A percentile compares a stretch with the other conserved stretches of the same genome.
Evolutionary conservation across 2,113 vertebrate species (phyloP).

Genomic region (Peromyscus leucopus): DNA sequence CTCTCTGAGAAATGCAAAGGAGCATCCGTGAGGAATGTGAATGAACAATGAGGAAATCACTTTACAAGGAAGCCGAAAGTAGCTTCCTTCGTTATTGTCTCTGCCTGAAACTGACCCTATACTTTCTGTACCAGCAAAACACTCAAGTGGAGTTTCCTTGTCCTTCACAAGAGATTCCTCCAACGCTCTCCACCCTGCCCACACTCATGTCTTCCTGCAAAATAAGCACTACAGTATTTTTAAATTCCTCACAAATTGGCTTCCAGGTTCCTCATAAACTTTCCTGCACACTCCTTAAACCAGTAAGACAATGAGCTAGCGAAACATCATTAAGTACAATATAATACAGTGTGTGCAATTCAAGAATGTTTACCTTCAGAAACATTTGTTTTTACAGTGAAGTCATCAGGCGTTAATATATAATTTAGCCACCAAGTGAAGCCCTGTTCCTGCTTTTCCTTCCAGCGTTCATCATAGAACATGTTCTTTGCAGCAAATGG

Average conservation of each 20-base stretch:
- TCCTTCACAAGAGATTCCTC: background rate
- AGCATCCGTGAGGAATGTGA: background rate
- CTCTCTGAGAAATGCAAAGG: background rate
- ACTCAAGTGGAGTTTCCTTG: background rate
- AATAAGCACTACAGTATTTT: background rate
- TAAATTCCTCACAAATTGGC: background rate
- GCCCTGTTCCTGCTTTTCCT: conserved; percentile 96
- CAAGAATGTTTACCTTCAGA: conserved; percentile 89
- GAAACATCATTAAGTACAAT: background rate
- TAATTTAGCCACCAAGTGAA: conserved; percentile 99
- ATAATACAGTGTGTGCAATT: background rate
- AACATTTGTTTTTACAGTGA: conserved; percentile 91
- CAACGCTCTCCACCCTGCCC: no score
- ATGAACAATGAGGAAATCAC: background rate
- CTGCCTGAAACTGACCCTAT: background rate
- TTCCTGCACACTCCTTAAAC: background rate
- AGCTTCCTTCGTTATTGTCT: background rate
- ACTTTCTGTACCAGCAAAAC: background rate
- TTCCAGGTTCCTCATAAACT: background rate
- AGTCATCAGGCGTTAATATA: conserved; percentile 96
- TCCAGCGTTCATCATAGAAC: conserved; percentile 98
- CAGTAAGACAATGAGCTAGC: background rate
- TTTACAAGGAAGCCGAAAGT: background rate
- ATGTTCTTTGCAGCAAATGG: conserved; percentile 98
- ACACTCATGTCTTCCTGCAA: background rate